Conservation (phyloP, 2,797 vertebrate species). For the Chelonia mydas region DNA sequence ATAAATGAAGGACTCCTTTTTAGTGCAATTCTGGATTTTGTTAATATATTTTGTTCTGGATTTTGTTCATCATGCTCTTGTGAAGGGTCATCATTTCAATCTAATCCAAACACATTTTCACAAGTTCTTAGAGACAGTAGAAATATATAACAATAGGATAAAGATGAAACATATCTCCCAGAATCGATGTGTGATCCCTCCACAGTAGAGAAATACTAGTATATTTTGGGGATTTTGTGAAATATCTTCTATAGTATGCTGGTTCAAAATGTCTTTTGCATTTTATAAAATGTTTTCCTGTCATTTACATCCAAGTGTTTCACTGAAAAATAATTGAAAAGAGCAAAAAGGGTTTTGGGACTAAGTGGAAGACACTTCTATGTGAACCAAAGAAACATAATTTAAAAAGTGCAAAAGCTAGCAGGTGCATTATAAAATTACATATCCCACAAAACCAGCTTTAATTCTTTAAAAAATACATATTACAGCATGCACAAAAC, state of each 20-base stretch:
- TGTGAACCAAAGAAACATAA: neutral
- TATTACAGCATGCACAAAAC: neutral
- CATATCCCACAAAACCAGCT: neutral
- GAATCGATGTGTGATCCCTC: neutral
- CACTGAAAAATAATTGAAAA: slow-evolving; percentile 28
- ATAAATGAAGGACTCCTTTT: neutral
- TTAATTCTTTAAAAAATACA: slow-evolving; percentile 29
- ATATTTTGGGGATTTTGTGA: slow-evolving; percentile 20
- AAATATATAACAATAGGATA: neutral
- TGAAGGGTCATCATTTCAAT: neutral
- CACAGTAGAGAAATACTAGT: slow-evolving; percentile 27
- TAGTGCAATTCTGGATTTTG: neutral
- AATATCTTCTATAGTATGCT: neutral
- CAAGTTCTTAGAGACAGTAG: neutral
- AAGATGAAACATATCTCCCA: neutral
- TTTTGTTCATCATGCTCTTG: neutral
- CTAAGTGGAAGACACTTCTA: slow-evolving; percentile 39
- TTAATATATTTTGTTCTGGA: neutral
- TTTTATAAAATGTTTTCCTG: neutral
- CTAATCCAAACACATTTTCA: neutral
- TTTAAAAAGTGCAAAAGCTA: neutral
- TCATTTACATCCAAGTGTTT: slow-evolving; percentile 42
- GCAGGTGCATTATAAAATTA: neutral
- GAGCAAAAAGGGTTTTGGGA: slow-evolving; percentile 33
- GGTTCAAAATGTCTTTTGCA: slow-evolving; percentile 11